Percentiles rank a stretch among this genome's conserved stretches.
phyloP scores from a whole-genome alignment of 2,113 vertebrate species.

The Madoqua kirkii region DNA sequence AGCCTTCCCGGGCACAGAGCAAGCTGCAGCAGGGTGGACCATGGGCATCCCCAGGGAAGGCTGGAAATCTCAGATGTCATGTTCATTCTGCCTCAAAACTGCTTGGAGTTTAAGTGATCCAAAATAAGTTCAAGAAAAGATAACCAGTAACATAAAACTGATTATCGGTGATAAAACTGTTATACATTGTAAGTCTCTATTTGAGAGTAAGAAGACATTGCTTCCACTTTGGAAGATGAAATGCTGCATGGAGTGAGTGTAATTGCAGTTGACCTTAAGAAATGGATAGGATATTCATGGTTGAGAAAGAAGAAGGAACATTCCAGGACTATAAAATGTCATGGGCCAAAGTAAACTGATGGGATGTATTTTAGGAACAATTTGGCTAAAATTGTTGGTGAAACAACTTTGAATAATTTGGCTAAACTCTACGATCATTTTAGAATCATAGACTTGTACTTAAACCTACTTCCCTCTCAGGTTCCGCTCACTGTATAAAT shows the following conservation, averaged over 20 bases:
- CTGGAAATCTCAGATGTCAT: background rate
- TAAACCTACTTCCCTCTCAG: background rate
- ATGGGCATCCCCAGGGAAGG: background rate
- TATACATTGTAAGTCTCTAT: background rate
- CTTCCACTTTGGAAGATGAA: background rate
- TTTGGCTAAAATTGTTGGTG: background rate
- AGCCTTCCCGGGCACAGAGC: background rate
- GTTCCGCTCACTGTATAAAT: background rate
- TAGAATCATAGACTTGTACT: background rate
- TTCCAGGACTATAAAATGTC: background rate
- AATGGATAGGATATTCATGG: background rate
- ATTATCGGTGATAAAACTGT: background rate
- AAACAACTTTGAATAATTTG: background rate
- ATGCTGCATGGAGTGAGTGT: background rate
- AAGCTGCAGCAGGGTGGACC: background rate
- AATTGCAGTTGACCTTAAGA: background rate
- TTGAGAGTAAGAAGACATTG: background rate
- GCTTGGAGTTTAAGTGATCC: background rate
- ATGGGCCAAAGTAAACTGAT: background rate
- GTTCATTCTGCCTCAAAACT: background rate
- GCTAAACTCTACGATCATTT: background rate
- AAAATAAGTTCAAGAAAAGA: background rate
- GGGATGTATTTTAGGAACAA: conserved; percentile 9
- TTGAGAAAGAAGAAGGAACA: background rate
- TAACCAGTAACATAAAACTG: background rate